Evolutionary conservation across 2,797 vertebrate genomes (phyloP), one percentile per base, ranked within the genome.

Genomic region (Channallabes apus): DNA sequence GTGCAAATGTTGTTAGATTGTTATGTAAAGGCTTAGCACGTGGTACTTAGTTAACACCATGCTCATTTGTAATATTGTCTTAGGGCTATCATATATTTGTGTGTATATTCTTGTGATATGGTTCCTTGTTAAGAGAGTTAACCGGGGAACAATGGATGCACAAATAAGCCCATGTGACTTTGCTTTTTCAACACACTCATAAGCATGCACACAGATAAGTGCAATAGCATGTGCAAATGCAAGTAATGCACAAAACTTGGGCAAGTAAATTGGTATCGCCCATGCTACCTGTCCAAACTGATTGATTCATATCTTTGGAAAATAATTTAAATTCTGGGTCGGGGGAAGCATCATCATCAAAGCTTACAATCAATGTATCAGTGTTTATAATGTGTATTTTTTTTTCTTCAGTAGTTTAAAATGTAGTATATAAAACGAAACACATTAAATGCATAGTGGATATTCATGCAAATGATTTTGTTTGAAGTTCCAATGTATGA

Each of bases 371-470:
- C 61, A 90, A 88, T 71, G 88, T 88, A 88, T 90, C 88, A 94
- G 92, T 93, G 92, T 94, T 94, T 94, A 92, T 93, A 93, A 94
- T 93, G 91, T 95, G 91, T 93, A 94, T 94, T 94, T 92, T 92
- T 94, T 94, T 94, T 94, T 92, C 92, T 93, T 94, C 82, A 94
- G 4, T 5, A 6, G 38, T 38, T 0, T 6, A 38, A 38, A 92
- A 95, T 94, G 92, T 94, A 93, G 94, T 91, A 2, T 46, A 46
- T 46, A 46, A 46, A 46, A 46, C 8, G 41, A 46, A 46, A 46
- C 69, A 81, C 79, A 41, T 89, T 81, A 90, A 86, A 89, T 84
- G 41, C 9, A 46, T 46, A 90, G 88, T 88, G 91, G 90, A 88
- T 84, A 88, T 75, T 72, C 77, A 87, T 80, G 90, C 82, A 89